A percentile compares a stretch with the other conserved stretches of the same genome.
Evolutionary conservation across 1,140 invertebrate genomes (phyloP).

Genomic region (Megalonaias nervosa): DNA sequence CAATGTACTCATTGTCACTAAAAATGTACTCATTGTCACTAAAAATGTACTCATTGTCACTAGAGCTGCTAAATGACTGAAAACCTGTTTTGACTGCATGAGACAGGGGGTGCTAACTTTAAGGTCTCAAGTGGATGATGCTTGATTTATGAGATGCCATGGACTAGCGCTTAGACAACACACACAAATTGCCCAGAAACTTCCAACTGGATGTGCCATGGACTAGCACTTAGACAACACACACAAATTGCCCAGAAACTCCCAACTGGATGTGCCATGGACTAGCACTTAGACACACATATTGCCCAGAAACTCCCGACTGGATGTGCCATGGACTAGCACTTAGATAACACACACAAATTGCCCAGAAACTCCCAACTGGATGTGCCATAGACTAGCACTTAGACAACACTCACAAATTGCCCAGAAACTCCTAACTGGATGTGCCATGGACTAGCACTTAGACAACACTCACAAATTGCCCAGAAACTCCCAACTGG

Average conservation of each 20-base stretch:
- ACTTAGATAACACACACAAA: no score
- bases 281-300: conserved; percentile 33
- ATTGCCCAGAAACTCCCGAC: conserved; percentile 41
- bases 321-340: background rate
- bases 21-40: no score
- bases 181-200: no score
- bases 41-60: no score
- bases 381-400: conserved; percentile 1
- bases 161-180: no score
- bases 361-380: no score
- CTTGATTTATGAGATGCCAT: conserved; percentile 22
- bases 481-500: no score
- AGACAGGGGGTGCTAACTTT: conserved; percentile 16
- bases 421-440: conserved; percentile 38
- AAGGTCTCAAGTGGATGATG: conserved; percentile 37
- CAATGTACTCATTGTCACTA: no score
- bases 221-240: no score
- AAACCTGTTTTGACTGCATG: background rate
- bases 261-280: conserved; percentile 10
- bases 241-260: conserved; percentile 37
- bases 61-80: no score
- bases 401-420: conserved; percentile 40
- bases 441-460: background rate
- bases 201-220: no score
- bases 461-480: no score